Conservation (phyloP, 2,797 vertebrate genomes). For the Myotis planiceps region DNA sequence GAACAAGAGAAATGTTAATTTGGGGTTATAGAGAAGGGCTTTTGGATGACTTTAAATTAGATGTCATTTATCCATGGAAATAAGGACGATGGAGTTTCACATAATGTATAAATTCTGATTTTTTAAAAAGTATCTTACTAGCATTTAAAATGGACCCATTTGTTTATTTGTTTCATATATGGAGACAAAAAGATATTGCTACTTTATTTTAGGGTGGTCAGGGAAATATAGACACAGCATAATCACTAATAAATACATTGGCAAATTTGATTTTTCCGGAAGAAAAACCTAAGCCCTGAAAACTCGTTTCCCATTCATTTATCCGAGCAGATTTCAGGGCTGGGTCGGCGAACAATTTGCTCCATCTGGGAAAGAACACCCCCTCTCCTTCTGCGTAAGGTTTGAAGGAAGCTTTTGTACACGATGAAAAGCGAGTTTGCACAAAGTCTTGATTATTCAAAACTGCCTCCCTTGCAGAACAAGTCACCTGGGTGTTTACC, state of each 20-base stretch:
- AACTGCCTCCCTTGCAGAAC: conserved; percentile 76
- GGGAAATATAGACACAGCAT: neutral
- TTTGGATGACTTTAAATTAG: neutral
- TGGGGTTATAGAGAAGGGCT: neutral
- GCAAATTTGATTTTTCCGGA: neutral
- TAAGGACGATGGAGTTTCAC: neutral
- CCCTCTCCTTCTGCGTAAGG: conserved; percentile 67
- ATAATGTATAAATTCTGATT: neutral
- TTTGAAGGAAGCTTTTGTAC: conserved; percentile 66
- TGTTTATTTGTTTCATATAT: neutral
- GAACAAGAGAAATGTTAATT: neutral
- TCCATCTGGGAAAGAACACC: conserved; percentile 52
- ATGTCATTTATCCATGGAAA: neutral
- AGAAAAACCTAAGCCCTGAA: neutral
- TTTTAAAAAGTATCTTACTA: neutral
- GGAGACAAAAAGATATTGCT: neutral
- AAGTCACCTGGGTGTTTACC: conserved; percentile 84
- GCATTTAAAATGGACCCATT: neutral
- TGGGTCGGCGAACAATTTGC: conserved; percentile 70
- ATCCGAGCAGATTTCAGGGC: conserved; percentile 56
- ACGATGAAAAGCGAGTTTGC: conserved; percentile 70
- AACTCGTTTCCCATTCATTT: conserved; percentile 62
- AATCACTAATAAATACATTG: conserved; percentile 25
- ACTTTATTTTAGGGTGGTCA: neutral
- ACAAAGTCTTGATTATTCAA: conserved; percentile 75